Percentiles rank a stretch among this genome's conserved stretches.
Evolutionary conservation across 2,888 invertebrate species (phyloP).

Genomic region (Tenthredo mesomela): DNA sequence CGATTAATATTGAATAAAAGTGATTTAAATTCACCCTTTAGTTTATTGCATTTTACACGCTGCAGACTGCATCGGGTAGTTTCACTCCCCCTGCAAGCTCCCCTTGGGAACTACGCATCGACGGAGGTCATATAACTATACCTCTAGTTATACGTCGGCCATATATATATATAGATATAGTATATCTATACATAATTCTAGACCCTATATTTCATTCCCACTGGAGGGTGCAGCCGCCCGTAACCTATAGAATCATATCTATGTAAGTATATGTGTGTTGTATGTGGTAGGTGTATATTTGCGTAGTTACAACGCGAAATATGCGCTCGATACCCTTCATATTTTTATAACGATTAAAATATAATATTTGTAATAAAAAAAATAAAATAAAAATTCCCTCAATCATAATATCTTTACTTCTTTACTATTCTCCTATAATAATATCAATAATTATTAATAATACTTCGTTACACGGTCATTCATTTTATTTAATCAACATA

Average conservation of each 20-base stretch:
- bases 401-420: background rate
- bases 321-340: constrained; percentile 28
- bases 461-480: background rate
- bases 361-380: background rate
- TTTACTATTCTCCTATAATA: no score
- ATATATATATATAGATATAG: no score
- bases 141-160: background rate
- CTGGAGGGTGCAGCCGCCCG: constrained; percentile 44
- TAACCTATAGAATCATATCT: background rate
- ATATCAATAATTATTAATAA: no score
- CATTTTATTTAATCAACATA: background rate
- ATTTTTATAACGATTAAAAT: background rate
- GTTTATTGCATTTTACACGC: background rate
- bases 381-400: background rate
- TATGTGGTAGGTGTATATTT: background rate
- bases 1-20: background rate
- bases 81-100: constrained; percentile 30
- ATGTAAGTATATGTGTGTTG: background rate
- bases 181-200: background rate
- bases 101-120: constrained; percentile 44
- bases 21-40: background rate
- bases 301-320: constrained; percentile 38
- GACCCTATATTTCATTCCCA: constrained; percentile 47
- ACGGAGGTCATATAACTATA: constrained; percentile 20
- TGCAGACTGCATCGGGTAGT: constrained; percentile 34